Percentiles rank a stretch among this genome's conserved stretches.
phyloP scores from a whole-genome alignment of 2,797 vertebrate species.

The Labroides dimidiatus region DNA sequence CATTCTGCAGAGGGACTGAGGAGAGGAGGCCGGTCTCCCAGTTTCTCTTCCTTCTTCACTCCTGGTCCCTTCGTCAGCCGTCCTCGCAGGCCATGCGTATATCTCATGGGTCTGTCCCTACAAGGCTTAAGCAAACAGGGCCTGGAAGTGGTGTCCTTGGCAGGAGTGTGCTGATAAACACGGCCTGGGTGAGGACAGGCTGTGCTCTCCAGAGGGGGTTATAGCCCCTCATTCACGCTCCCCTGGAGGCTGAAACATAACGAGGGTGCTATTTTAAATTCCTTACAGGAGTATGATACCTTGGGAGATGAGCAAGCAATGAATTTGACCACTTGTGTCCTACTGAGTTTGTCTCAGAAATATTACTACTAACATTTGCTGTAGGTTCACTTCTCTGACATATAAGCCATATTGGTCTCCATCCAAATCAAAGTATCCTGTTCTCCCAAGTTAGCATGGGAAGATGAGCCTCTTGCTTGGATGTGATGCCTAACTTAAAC shows the following conservation, averaged over 20 bases:
- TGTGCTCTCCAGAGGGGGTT: slow-evolving; percentile 56
- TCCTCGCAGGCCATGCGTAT: slow-evolving; percentile 34
- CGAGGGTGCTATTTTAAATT: slow-evolving; percentile 69
- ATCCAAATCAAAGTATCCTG: not conserved
- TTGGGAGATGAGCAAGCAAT: slow-evolving; percentile 33
- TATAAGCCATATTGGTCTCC: not conserved
- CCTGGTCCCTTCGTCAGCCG: not conserved
- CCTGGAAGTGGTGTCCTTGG: slow-evolving; percentile 76
- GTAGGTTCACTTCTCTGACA: not conserved
- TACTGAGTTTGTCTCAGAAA: not conserved
- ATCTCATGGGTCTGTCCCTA: slow-evolving; percentile 69
- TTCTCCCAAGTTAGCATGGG: slow-evolving; percentile 27
- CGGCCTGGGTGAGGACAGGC: slow-evolving; percentile 61
- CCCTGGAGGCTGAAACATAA: slow-evolving; percentile 62
- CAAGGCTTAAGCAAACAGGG: slow-evolving; percentile 73
- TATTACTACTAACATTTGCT: not conserved
- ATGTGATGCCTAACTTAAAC: slow-evolving; percentile 37
- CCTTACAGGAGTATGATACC: slow-evolving; percentile 46
- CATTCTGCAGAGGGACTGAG: not conserved
- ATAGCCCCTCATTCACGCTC: slow-evolving; percentile 32
- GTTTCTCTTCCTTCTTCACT: slow-evolving; percentile 9
- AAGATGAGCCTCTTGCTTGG: slow-evolving; percentile 42
- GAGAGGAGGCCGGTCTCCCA: not conserved
- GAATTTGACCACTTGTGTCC: not conserved
- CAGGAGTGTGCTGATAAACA: slow-evolving; percentile 64